Base-by-base conservation (phyloP, 2,113 vertebrate genomes). In the Corythaixoides concolor region DNA sequence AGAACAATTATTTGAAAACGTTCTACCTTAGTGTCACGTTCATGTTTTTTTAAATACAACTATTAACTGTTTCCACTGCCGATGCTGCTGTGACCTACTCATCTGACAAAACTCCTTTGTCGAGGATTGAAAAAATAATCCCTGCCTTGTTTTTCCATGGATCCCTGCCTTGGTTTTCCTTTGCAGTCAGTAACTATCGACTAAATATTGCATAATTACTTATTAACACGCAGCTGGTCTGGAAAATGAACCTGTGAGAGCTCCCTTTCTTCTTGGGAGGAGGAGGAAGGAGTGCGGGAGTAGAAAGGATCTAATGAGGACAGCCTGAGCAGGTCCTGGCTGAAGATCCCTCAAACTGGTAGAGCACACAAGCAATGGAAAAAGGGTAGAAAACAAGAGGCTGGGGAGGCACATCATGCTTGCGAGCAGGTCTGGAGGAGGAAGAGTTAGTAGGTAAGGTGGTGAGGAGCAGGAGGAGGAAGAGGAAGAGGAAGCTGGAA, bases 1-100 rank as follows among this genome's bases (percentile, higher is more conserved):
- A 68, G 89, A 94, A 85, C 69, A 93, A 89, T 69, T 94, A 96
- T 96, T 97, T 97, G 95, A 62, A 96, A 89, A 85, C 89, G 39
- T 85, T 96, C 49, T 80, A 52, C 89, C 89, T 94, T 60, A 78
- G 49, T 78, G 80, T 92, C 58, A 49, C 1, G 0, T 50, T 96
- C 64, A 33, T 80, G 43, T 22, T 81, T 93, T 96, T 95, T 91
- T 16, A 33, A 91, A 67, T 53, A 24, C 49, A 69, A 2, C 32
- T 79, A 5, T 92, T 88, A 94, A 62, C 84, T 85, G 15, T 82
- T 95, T 89, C 66, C 69, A 58, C 41, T 64, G 74, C 64, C 87
- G 73, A 35, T 78, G 77, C 66, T 87, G 74, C 77, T 39, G 23
- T 39, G 77, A 85, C 56, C 73, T 72, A 6, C 19, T 60, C 19